A percentile compares a stretch with the other conserved stretches of the same genome.
phyloP scores from a whole-genome alignment of 2,888 invertebrate species.

The Atrina japonica region DNA sequence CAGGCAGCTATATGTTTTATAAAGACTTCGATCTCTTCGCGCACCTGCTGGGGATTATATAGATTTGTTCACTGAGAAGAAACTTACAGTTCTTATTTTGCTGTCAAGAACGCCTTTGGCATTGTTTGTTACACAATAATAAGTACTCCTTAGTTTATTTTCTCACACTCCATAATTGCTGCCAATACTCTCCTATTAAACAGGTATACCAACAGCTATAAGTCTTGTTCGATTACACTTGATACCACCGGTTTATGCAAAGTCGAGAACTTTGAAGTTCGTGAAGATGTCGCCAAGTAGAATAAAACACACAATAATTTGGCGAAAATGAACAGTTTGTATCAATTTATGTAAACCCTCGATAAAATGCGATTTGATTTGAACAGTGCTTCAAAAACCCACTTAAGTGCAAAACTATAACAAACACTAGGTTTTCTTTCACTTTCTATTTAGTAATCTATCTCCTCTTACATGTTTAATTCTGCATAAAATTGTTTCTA shows the following conservation, averaged over 20 bases:
- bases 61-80: slow-evolving; percentile 11
- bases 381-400: slow-evolving; percentile 11
- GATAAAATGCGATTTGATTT: slow-evolving; percentile 25
- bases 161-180: slow-evolving; percentile 8
- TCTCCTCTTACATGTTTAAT: too few species aligned
- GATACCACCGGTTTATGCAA: slow-evolving; percentile 8
- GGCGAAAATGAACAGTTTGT: slow-evolving; percentile 26
- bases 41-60: slow-evolving; percentile 32
- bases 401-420: too few species aligned
- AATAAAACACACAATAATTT: slow-evolving; percentile 22
- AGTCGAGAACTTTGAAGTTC: slow-evolving; percentile 26
- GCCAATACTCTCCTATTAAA: slow-evolving; percentile 11
- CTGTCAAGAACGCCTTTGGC: slow-evolving; percentile 6
- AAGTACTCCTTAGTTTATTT: slow-evolving; percentile 15
- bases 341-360: slow-evolving; percentile 16
- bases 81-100: background rate
- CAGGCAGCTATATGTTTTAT: background rate
- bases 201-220: background rate
- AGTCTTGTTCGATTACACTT: slow-evolving; percentile 4
- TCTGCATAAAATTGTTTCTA: too few species aligned
- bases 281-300: slow-evolving; percentile 25
- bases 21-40: slow-evolving; percentile 6
- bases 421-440: too few species aligned
- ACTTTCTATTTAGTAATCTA: too few species aligned
- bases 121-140: slow-evolving; percentile 19